Conservation (phyloP, 2,113 vertebrate species). For the Callipepla squamata region DNA sequence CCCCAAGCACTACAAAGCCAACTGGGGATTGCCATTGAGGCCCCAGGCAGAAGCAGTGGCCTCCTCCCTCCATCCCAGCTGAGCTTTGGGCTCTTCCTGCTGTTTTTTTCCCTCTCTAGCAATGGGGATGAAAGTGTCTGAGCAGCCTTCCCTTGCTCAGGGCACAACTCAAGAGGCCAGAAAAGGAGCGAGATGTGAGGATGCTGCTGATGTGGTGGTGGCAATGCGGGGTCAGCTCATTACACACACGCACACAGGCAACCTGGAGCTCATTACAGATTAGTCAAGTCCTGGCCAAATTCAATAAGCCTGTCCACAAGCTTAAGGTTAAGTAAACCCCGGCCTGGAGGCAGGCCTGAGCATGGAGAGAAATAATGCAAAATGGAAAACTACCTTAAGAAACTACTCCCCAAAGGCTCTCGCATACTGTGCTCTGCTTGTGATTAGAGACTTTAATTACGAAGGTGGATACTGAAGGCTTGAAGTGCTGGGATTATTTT, state of each 20-base stretch:
- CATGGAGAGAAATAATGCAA: constrained; percentile 5
- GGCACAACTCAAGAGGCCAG: background rate
- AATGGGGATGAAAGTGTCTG: background rate
- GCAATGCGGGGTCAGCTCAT: constrained; percentile 46
- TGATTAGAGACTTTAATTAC: constrained; percentile 41
- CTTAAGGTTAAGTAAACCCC: constrained; percentile 71
- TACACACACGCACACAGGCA: constrained; percentile 70
- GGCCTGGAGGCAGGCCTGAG: background rate
- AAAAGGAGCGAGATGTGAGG: background rate
- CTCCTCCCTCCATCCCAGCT: rapidly evolving
- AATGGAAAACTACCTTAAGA: constrained; percentile 55
- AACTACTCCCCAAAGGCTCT: background rate
- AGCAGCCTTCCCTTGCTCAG: background rate
- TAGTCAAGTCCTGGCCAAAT: constrained; percentile 69
- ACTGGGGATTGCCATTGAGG: background rate
- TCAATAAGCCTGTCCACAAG: constrained; percentile 72
- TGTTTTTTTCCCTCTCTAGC: background rate
- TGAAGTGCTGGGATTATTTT: background rate
- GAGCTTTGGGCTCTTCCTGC: background rate
- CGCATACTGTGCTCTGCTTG: background rate
- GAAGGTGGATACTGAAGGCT: constrained; percentile 31
- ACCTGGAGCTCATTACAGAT: constrained; percentile 71
- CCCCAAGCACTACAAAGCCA: background rate
- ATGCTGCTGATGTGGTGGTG: background rate
- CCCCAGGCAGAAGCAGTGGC: background rate